Evolutionary conservation across 2,797 vertebrate species (phyloP), one percentile per base, ranked within the genome.

Genomic region (Periophthalmus magnuspinnatus): DNA sequence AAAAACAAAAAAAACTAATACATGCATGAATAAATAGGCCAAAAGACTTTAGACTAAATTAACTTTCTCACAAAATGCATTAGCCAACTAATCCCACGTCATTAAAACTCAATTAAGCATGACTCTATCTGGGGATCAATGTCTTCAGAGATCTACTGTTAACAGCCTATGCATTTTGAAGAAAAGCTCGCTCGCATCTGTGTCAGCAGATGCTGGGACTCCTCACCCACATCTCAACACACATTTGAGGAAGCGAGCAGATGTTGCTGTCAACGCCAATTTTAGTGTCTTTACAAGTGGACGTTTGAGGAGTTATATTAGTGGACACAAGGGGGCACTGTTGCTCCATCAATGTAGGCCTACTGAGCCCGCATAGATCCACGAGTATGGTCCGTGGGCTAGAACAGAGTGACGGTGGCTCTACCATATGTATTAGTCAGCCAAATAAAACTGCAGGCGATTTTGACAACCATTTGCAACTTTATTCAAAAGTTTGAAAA

Each of bases 401-500:
- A 4, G 52, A 22, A 21, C 52, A 22, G n/a, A 21, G 8, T 11
- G 21, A 14, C 41, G 21, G 2, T 10, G 21, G 21, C 8, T 1
- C 9, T 71, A 10, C 38, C 59, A 38, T 63, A 45, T 59, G 76
- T 56, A 41, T 16, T 63, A 74, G 33, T 61, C 66, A 84, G 72
- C 71, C 69, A 78, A 89, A 86, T 58, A 73, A 60, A 85, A 63
- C 59, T 75, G 28, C 76, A 88, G 59, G 60, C 81, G 5, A 77
- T 73, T 77, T 41, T 85, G 81, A 90, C 91, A 87, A 94, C 85
- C 85, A 93, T 86, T 78, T 88, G 86, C 77, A 54, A 93, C 93
- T 95, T 95, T 95, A 95, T 95, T 95, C 66, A 90, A 90, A 93
- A 79, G 82, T 84, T 91, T 90, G 75, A 84, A 90, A 90, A 93